phyloP scores from a whole-genome alignment of 2,888 invertebrate species.

The Epinotia bilunana region DNA sequence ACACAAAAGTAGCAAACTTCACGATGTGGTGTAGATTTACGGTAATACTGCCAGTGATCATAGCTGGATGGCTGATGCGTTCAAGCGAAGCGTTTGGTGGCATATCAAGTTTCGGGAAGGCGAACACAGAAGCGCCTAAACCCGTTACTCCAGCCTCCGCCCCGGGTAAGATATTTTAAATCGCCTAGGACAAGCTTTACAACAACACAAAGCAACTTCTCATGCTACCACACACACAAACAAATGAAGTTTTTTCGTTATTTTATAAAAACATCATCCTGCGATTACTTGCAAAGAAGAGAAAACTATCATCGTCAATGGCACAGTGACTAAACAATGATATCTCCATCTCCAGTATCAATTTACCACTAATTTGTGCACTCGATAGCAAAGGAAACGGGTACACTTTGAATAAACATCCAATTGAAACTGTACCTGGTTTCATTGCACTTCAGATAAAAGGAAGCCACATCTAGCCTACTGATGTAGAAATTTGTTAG shows the following conservation, averaged over 20 bases:
- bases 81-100: constrained; percentile 41
- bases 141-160: constrained; percentile 69
- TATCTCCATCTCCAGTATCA: background rate
- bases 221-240: constrained; percentile 11
- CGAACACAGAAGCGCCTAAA: constrained; percentile 75
- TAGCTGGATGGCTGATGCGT: constrained; percentile 37
- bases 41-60: constrained; percentile 35
- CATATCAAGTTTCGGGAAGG: constrained; percentile 67
- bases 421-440: too few relatives aligned
- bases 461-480: background rate
- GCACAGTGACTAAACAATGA: background rate
- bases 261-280: background rate
- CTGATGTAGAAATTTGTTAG: background rate
- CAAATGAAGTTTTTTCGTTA: background rate
- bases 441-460: too few relatives aligned
- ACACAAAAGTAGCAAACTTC: constrained; percentile 14
- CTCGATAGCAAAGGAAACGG: too few relatives aligned
- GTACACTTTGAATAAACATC: too few relatives aligned
- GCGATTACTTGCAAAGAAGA: background rate
- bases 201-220: constrained; percentile 18
- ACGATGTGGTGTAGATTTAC: constrained; percentile 29
- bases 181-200: constrained; percentile 52
- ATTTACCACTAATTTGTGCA: background rate
- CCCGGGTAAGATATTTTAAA: constrained; percentile 72
- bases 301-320: background rate